Evolutionary conservation across 2,797 vertebrate genomes (phyloP), one percentile per base, ranked within the genome.

Genomic region (Telmatherina bonti): DNA sequence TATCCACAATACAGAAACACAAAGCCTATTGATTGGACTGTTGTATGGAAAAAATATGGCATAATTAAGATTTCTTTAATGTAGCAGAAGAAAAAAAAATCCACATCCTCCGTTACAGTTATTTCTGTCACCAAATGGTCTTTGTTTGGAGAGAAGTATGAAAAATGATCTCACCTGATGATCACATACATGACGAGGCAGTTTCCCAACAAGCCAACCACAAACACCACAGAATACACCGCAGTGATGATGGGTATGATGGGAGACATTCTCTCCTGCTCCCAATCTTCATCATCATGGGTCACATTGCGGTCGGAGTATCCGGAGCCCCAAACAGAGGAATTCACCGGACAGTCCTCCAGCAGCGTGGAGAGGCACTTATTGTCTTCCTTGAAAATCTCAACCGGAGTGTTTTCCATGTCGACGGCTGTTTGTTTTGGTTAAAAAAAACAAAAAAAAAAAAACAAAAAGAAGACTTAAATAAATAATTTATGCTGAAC

Each of bases 131-230:
- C 13, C 2, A 8, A 22, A 6, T 0, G 30, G 2, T 16, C 45
- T 10, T 31, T 9, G 43, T 36, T 33, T 68, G 27, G 4, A 47
- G 24, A 20, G 7, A 31, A 27, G 5, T n/a, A 22, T 36, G 20
- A 35, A 26, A 52, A 65, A 18, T 22, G 41, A 53, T 20, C 94
- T 94, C 95, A 99, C 97, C 97, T 96, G 91, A 99, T 94, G 83
- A 99, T 99, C 82, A 98, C 97, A 92, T 98, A 99, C 97, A 99
- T 99, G 79, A 99, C 97, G 82, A 99, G 93, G 64, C 96, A 97
- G 93, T 99, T 99, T 74, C 97, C 97, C 88, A 97, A 84, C 89
- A 98, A 94, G 70, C 97, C 97, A 0, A 99, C 96, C 62, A 99
- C 95, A n/a, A 99, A 99, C 81, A 99, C 97, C 84, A 97, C 93